phyloP scores from a whole-genome alignment of 2,888 invertebrate species.

The Oligia fasciuncula region DNA sequence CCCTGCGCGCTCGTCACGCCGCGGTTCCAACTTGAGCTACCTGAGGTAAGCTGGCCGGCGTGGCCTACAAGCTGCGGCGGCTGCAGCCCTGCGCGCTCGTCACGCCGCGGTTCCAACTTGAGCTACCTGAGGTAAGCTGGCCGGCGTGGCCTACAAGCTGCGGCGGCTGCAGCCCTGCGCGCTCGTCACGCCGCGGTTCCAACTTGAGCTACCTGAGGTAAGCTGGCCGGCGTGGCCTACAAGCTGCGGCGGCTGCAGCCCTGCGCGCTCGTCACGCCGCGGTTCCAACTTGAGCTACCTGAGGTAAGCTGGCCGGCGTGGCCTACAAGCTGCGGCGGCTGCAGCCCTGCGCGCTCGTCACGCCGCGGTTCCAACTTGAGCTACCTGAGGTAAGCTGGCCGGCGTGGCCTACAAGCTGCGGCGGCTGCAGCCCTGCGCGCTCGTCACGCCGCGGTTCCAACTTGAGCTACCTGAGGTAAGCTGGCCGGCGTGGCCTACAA shows the following conservation, averaged over 20 bases:
- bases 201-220: slow-evolving; percentile 96
- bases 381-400: slow-evolving; percentile 93
- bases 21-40: slow-evolving; percentile 95
- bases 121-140: slow-evolving; percentile 93
- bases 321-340: slow-evolving; percentile 97
- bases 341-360: slow-evolving; percentile 96
- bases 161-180: slow-evolving; percentile 96
- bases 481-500: slow-evolving; percentile 94
- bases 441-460: slow-evolving; percentile 94
- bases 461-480: slow-evolving; percentile 95
- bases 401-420: slow-evolving; percentile 97
- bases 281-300: slow-evolving; percentile 95
- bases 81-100: slow-evolving; percentile 96
- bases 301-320: slow-evolving; percentile 92
- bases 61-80: slow-evolving; percentile 96
- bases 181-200: slow-evolving; percentile 94
- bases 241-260: slow-evolving; percentile 97
- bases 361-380: slow-evolving; percentile 95
- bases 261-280: slow-evolving; percentile 94
- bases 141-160: slow-evolving; percentile 96
- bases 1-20: slow-evolving; percentile 96
- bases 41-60: slow-evolving; percentile 92
- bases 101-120: slow-evolving; percentile 94
- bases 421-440: slow-evolving; percentile 95
- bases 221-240: slow-evolving; percentile 92